A percentile compares a stretch with the other conserved stretches of the same genome.
These are phyloP conservation scores for Schlechtendalia chinensis DNA, from an alignment of 1,140 invertebrate species.

Conservation along the genomic window DNA sequence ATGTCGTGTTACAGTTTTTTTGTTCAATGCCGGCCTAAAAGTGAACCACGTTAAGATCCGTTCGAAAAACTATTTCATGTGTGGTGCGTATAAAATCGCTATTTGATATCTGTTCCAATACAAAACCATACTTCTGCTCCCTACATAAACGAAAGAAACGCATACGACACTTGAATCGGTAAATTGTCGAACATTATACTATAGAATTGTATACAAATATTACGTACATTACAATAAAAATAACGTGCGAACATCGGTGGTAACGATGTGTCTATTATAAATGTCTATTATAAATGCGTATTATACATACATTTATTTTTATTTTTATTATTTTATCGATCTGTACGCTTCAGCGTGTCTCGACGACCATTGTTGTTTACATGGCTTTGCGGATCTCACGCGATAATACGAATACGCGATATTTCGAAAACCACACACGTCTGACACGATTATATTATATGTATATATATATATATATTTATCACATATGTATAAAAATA, in stretches of 20 bases:
- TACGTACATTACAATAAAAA: not conserved
- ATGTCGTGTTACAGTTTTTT: too few species aligned
- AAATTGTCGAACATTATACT: not conserved
- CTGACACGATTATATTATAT: not conserved
- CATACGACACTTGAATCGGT: constrained; percentile 8
- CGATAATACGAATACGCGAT: constrained; percentile 7
- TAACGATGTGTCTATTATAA: constrained; percentile 21
- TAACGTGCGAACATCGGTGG: not conserved
- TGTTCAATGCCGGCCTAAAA: too few species aligned
- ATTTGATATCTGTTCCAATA: not conserved
- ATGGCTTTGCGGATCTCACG: not conserved
- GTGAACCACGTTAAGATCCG: too few species aligned
- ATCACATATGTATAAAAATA: too few species aligned
- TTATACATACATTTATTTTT: too few species aligned
- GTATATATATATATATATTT: not conserved
- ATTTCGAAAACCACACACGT: constrained; percentile 9
- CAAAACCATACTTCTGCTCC: not conserved
- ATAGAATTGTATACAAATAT: constrained; percentile 19
- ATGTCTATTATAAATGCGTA: not conserved
- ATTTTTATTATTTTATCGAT: constrained; percentile 21
- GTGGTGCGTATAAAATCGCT: not conserved
- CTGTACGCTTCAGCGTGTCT: not conserved
- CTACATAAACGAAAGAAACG: too few species aligned
- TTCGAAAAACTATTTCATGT: not conserved
- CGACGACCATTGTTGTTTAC: too few species aligned